phyloP scores from a whole-genome alignment of 2,113 vertebrate genomes.

The Lepus americanus region DNA sequence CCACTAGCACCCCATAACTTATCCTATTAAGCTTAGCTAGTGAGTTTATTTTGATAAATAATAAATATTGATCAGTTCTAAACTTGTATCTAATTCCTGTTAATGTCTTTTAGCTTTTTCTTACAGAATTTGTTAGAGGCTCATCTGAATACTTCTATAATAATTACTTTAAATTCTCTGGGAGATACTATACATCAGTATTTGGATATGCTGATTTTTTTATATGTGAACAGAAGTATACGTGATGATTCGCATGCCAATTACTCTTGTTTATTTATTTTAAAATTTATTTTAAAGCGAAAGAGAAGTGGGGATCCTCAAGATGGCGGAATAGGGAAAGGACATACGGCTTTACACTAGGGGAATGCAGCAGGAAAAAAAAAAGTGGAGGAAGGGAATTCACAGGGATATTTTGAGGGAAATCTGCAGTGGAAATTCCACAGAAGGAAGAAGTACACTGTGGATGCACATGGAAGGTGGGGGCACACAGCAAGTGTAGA shows the following conservation, averaged over 20 bases:
- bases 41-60: not conserved
- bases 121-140: not conserved
- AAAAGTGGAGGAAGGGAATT: too few relatives aligned
- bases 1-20: too few relatives aligned
- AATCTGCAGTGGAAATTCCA: too few relatives aligned
- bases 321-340: too few relatives aligned
- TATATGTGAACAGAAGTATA: not conserved
- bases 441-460: too few relatives aligned
- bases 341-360: too few relatives aligned
- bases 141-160: not conserved
- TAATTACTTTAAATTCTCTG: not conserved
- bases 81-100: not conserved
- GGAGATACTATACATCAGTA: not conserved
- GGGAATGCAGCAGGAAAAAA: too few relatives aligned
- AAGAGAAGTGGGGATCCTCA: too few relatives aligned
- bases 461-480: too few relatives aligned
- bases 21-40: not conserved
- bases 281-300: too few relatives aligned
- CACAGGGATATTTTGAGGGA: too few relatives aligned
- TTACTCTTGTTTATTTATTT: not conserved
- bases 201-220: not conserved
- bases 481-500: too few relatives aligned
- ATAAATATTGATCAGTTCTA: not conserved
- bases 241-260: not conserved
- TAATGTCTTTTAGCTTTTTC: not conserved